Percentiles rank a stretch among this genome's conserved stretches.
Conservation (phyloP, 2,888 invertebrate genomes). For the Amitus sp. region DNA sequence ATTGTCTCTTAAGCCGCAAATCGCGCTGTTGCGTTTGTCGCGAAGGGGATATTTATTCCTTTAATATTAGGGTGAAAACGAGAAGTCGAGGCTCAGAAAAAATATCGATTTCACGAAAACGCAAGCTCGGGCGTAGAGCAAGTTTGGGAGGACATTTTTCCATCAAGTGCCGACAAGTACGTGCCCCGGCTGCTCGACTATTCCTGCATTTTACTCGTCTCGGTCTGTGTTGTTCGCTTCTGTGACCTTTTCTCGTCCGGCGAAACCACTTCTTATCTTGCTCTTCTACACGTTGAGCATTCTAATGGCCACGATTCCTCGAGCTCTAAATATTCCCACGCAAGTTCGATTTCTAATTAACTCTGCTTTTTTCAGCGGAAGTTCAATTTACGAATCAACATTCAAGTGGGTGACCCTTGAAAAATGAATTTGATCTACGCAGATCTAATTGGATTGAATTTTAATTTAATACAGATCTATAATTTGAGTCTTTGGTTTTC, state of each 20-base stretch:
- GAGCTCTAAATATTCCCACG: constrained; percentile 14
- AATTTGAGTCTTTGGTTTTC: too few species aligned
- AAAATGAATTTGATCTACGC: too few species aligned
- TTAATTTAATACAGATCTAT: too few species aligned
- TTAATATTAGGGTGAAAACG: too few species aligned
- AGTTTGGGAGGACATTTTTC: constrained; percentile 5
- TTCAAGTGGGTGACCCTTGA: too few species aligned
- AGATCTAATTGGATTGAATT: too few species aligned
- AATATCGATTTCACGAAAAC: neutral
- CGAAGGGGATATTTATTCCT: too few species aligned
- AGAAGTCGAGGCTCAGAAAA: neutral
- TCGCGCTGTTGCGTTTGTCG: too few species aligned
- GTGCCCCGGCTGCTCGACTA: constrained; percentile 17
- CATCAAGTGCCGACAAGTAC: constrained; percentile 18
- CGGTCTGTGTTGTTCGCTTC: constrained; percentile 17
- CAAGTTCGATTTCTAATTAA: too few species aligned
- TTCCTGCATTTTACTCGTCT: constrained; percentile 21
- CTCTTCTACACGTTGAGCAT: constrained; percentile 17
- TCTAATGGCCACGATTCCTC: constrained; percentile 16
- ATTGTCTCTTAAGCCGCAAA: too few species aligned
- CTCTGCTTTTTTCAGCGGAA: too few species aligned
- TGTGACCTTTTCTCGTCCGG: constrained; percentile 21
- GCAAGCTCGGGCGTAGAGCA: neutral
- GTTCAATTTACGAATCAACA: too few species aligned
- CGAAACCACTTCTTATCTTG: constrained; percentile 22